Conservation (phyloP, 2,113 vertebrate species). For the Gulo gulo region DNA sequence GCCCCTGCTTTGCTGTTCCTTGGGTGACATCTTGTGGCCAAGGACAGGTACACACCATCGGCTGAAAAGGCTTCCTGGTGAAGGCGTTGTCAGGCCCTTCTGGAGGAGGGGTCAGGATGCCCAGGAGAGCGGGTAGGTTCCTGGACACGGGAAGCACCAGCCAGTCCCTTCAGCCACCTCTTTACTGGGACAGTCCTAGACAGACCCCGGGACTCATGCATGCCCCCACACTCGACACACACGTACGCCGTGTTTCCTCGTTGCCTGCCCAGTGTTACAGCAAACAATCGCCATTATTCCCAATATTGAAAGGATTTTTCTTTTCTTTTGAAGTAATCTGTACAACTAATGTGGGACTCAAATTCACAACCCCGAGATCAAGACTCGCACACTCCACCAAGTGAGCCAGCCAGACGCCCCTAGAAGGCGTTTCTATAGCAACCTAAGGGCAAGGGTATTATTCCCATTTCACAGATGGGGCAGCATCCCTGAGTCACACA, state of each 20-base stretch:
- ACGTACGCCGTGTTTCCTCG: neutral
- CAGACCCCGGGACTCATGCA: neutral
- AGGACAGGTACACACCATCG: conserved; percentile 11
- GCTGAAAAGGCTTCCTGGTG: neutral
- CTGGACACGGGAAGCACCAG: neutral
- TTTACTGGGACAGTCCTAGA: neutral
- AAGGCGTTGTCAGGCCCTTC: neutral
- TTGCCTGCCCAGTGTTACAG: rapidly evolving
- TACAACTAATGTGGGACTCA: neutral
- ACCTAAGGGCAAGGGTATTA: neutral
- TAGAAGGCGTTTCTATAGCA: neutral
- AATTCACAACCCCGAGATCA: neutral
- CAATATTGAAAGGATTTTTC: neutral
- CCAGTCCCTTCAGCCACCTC: neutral
- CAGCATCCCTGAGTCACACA: neutral
- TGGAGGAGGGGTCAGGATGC: neutral
- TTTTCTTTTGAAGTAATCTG: neutral
- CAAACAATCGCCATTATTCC: neutral
- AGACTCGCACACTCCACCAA: neutral
- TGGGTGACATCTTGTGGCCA: conserved; percentile 77
- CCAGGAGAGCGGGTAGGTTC: neutral
- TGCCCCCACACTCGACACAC: neutral
- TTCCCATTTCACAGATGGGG: neutral
- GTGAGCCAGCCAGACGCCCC: neutral
- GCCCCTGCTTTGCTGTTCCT: conserved; percentile 41